Percentiles rank a stretch among this genome's conserved stretches.
These are phyloP conservation scores for Cromileptes altivelis DNA, from an alignment of 2,113 vertebrate species.

Conservation along the genomic window DNA sequence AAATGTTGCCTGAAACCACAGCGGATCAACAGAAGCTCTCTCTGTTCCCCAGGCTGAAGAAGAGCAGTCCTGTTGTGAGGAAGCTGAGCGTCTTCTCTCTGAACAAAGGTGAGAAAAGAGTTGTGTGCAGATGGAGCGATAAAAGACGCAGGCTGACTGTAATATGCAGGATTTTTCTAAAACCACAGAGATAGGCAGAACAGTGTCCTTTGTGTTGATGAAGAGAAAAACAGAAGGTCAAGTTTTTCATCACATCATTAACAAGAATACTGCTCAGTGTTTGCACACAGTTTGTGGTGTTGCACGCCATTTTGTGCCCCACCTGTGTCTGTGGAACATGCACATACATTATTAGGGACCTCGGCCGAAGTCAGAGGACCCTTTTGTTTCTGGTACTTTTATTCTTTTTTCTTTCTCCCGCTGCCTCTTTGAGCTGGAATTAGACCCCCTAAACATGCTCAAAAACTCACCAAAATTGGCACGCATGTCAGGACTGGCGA, in stretches of 20 bases:
- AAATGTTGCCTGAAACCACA: not conserved
- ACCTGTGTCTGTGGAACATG: too few species aligned
- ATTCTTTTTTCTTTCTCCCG: too few species aligned
- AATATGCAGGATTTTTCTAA: not conserved
- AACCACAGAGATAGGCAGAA: slow-evolving; percentile 2
- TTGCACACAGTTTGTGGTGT: too few species aligned
- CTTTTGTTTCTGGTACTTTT: too few species aligned
- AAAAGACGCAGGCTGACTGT: not conserved
- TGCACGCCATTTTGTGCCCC: too few species aligned
- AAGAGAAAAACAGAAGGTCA: not conserved
- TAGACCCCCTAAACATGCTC: too few species aligned
- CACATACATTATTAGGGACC: too few species aligned
- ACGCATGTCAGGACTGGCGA: too few species aligned
- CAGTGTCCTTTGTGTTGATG: not conserved
- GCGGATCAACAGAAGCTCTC: slow-evolving; percentile 8
- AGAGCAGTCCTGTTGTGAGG: slow-evolving; percentile 13
- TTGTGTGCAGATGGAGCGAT: slow-evolving; percentile 1
- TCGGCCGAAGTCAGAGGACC: too few species aligned
- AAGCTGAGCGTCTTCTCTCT: not conserved
- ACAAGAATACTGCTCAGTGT: not conserved
- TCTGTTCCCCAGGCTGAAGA: slow-evolving; percentile 52
- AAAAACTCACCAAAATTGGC: too few species aligned
- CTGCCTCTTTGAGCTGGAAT: too few species aligned
- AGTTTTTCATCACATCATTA: not conserved
- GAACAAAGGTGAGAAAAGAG: slow-evolving; percentile 65